Evolutionary conservation across 2,888 invertebrate species (phyloP).

Genomic region (Lagria hirta): DNA sequence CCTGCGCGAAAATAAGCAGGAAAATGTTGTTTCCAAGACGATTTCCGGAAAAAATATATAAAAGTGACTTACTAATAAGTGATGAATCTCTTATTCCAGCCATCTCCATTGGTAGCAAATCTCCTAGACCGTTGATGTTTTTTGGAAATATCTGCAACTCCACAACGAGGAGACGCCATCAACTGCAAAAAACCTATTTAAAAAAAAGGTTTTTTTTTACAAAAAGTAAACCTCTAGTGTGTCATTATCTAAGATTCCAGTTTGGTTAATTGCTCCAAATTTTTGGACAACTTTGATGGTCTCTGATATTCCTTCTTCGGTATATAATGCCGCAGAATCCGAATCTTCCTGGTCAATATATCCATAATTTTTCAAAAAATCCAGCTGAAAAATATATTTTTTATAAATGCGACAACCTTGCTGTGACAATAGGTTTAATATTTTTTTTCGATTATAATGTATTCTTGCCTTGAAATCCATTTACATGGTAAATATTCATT

Average conservation of each 20-base stretch:
- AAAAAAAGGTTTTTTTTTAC: constrained; percentile 2
- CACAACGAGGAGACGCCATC: constrained; percentile 68
- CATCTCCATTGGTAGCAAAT: constrained; percentile 62
- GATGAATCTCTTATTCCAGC: constrained; percentile 69
- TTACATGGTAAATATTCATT: too few species aligned
- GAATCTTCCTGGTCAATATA: constrained; percentile 60
- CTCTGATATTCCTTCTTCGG: constrained; percentile 62
- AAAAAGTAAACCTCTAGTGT: constrained; percentile 61
- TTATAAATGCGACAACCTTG: background rate
- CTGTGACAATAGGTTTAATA: too few species aligned
- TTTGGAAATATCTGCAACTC: constrained; percentile 69
- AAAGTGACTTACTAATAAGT: constrained; percentile 64
- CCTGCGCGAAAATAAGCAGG: too few species aligned
- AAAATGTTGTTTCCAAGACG: too few species aligned
- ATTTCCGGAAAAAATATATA: too few species aligned
- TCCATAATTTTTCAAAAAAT: constrained; percentile 70
- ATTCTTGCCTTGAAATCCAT: too few species aligned
- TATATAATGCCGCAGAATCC: constrained; percentile 64
- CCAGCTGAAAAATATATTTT: constrained; percentile 53
- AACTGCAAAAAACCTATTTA: constrained; percentile 56
- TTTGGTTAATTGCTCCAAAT: constrained; percentile 69
- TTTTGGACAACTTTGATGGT: constrained; percentile 69
- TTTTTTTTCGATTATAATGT: too few species aligned
- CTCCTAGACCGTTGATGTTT: constrained; percentile 56
- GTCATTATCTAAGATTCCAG: constrained; percentile 66